Percentiles rank a stretch among this genome's conserved stretches.
phyloP scores from a whole-genome alignment of 2,113 vertebrate genomes.

The Pheucticus melanocephalus region DNA sequence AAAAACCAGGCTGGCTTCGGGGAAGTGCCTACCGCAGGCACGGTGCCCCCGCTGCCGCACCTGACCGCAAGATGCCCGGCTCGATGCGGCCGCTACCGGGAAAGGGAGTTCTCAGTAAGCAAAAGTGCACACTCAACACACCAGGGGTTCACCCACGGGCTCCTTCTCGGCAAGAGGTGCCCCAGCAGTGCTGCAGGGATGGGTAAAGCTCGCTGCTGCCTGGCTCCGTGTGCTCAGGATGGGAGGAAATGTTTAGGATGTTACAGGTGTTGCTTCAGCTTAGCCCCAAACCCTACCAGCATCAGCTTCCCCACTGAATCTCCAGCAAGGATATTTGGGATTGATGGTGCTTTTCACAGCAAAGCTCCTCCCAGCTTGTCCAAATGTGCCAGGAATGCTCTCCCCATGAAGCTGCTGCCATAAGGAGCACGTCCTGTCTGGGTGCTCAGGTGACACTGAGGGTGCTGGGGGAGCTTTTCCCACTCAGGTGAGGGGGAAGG shows the following conservation, averaged over 20 bases:
- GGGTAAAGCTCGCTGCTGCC: accelerated
- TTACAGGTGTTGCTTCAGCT: background rate
- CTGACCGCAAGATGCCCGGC: conserved; percentile 12
- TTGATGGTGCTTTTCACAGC: background rate
- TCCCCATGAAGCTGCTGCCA: accelerated
- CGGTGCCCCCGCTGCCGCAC: background rate
- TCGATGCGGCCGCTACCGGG: background rate
- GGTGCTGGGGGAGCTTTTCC: background rate
- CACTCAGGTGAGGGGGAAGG: background rate
- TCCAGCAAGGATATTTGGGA: background rate
- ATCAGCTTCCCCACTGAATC: background rate
- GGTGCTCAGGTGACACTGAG: background rate
- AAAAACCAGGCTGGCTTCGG: conserved; percentile 26
- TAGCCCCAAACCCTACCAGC: background rate
- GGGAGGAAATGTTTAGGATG: background rate
- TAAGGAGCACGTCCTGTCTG: accelerated
- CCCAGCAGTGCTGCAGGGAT: accelerated
- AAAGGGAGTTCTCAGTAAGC: conserved; percentile 42
- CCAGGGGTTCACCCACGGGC: accelerated
- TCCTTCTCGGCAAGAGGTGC: background rate
- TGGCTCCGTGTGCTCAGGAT: background rate
- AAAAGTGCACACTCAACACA: conserved; percentile 29
- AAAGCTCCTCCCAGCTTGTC: background rate
- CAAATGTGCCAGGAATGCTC: background rate
- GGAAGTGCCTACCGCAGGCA: conserved; percentile 12